Conservation (phyloP, 2,888 invertebrate genomes). For the Temnothorax rugatulus region DNA sequence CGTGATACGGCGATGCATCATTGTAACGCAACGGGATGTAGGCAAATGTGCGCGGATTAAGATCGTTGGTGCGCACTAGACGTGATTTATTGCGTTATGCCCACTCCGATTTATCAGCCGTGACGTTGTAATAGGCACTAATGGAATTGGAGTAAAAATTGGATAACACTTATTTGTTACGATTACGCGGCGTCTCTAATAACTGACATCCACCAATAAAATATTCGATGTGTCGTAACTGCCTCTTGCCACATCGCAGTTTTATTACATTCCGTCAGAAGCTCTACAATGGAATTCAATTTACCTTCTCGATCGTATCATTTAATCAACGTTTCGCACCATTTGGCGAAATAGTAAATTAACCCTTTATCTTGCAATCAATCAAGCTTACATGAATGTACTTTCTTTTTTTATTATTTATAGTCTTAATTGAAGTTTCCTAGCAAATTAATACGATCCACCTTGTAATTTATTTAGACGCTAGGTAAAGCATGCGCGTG, state of each 20-base stretch:
- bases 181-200: slow-evolving; percentile 20
- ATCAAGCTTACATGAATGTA: not conserved
- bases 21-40: slow-evolving; percentile 59
- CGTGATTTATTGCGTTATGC: slow-evolving; percentile 68
- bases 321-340: slow-evolving; percentile 26
- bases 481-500: not conserved
- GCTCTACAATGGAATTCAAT: slow-evolving; percentile 28
- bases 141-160: slow-evolving; percentile 44
- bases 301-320: slow-evolving; percentile 31
- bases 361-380: not conserved
- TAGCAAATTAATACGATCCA: not conserved
- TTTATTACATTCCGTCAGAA: slow-evolving; percentile 3
- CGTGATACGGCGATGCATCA: slow-evolving; percentile 60
- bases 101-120: slow-evolving; percentile 62
- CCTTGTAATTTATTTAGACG: not conserved
- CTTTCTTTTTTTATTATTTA: not conserved
- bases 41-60: slow-evolving; percentile 64
- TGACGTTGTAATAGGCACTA: slow-evolving; percentile 46
- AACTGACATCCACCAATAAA: not conserved
- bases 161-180: slow-evolving; percentile 30
- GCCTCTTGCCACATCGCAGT: not conserved
- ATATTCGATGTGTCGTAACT: slow-evolving; percentile 14
- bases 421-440: slow-evolving; percentile 11
- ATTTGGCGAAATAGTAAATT: slow-evolving; percentile 6
- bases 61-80: slow-evolving; percentile 58